phyloP scores from a whole-genome alignment of 2,888 invertebrate genomes.

The Drosophila tripunctata region DNA sequence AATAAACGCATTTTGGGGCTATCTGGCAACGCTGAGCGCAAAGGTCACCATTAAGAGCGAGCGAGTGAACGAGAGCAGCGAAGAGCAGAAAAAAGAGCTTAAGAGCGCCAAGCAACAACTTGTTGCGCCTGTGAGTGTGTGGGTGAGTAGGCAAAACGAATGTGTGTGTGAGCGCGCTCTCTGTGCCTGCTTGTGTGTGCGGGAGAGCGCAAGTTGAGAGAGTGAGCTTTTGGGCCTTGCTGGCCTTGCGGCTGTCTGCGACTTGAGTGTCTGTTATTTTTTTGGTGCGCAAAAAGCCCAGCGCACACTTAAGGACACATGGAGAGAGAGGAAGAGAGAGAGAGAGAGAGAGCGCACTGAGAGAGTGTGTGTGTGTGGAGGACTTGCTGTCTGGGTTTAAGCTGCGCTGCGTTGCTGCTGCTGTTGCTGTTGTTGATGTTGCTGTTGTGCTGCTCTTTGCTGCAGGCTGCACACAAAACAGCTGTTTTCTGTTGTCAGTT shows the following conservation, averaged over 20 bases:
- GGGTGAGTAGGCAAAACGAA: constrained; percentile 40
- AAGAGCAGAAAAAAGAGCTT: constrained; percentile 5
- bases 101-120: constrained; percentile 55
- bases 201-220: constrained; percentile 14
- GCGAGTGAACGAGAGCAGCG: constrained; percentile 30
- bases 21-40: constrained; percentile 64
- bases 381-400: constrained; percentile 45
- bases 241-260: constrained; percentile 46
- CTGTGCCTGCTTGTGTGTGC: neutral
- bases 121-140: constrained; percentile 64
- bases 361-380: constrained; percentile 31
- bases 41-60: constrained; percentile 31
- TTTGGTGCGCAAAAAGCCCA: constrained; percentile 70
- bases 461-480: constrained; percentile 50
- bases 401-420: constrained; percentile 25
- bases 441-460: constrained; percentile 29
- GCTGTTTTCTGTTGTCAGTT: constrained; percentile 63
- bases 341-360: constrained; percentile 13
- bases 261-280: constrained; percentile 25
- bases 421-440: constrained; percentile 18
- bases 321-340: too few species aligned
- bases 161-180: constrained; percentile 1
- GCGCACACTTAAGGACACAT: constrained; percentile 66
- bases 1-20: constrained; percentile 31
- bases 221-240: constrained; percentile 46